Evolutionary conservation across 2,888 invertebrate species (phyloP).

Genomic region (Ochlodes sylvanus): DNA sequence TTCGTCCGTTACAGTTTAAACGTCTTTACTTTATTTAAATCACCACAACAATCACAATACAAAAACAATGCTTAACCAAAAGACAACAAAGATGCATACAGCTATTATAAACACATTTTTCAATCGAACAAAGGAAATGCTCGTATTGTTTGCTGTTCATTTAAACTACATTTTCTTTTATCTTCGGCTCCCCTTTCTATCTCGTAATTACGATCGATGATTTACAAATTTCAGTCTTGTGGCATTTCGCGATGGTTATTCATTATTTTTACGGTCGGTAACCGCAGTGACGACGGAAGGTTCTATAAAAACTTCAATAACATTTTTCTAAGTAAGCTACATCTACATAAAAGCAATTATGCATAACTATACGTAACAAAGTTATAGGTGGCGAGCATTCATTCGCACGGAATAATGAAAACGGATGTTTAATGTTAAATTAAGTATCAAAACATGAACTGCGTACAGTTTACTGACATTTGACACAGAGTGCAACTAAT

Average conservation of each 20-base stretch:
- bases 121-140: conserved; percentile 33
- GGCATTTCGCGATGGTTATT: conserved; percentile 36
- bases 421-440: conserved; percentile 9
- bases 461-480: neutral
- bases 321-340: conserved; percentile 7
- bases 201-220: conserved; percentile 37
- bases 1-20: neutral
- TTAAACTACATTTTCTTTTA: conserved; percentile 35
- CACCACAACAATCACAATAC: neutral
- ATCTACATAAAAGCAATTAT: conserved; percentile 9
- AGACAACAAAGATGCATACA: conserved; percentile 8
- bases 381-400: neutral
- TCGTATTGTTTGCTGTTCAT: conserved; percentile 20
- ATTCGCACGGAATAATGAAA: conserved; percentile 1
- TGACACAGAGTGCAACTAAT: neutral
- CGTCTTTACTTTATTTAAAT: neutral
- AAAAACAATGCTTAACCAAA: conserved; percentile 1
- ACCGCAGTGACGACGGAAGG: conserved; percentile 17
- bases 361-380: conserved; percentile 9
- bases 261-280: conserved; percentile 34
- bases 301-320: conserved; percentile 19
- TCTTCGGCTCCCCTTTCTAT: conserved; percentile 29
- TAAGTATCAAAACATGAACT: conserved; percentile 6
- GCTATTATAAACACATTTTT: conserved; percentile 34
- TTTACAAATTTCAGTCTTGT: conserved; percentile 31